Evolutionary conservation across 2,113 vertebrate species (phyloP).

Genomic region (Callionymus lyra): DNA sequence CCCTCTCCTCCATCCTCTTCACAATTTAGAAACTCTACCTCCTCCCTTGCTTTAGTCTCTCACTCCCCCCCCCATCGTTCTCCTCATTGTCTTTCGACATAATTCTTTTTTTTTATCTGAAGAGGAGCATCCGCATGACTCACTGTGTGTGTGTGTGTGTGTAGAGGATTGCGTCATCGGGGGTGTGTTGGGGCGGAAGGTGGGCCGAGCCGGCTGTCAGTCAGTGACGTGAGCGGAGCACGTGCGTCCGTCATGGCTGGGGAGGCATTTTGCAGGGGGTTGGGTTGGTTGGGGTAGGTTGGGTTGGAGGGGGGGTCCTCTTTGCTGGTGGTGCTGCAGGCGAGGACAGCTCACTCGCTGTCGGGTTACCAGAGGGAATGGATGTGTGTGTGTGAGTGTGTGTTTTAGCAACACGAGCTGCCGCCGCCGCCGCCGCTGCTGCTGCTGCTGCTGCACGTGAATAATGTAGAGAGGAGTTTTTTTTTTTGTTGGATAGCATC

Average conservation of each 20-base stretch:
- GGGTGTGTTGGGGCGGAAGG: slow-evolving; percentile 58
- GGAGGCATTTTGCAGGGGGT: slow-evolving; percentile 38
- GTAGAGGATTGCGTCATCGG: slow-evolving; percentile 63
- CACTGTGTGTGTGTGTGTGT: slow-evolving; percentile 14
- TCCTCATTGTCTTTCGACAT: slow-evolving; percentile 1
- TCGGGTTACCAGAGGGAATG: slow-evolving; percentile 21
- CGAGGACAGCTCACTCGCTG: slow-evolving; percentile 37
- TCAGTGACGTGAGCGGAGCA: slow-evolving; percentile 71
- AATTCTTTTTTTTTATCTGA: too few relatives aligned
- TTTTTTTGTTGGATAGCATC: slow-evolving; percentile 54
- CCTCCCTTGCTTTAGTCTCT: slow-evolving; percentile 13
- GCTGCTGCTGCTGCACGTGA: slow-evolving; percentile 52
- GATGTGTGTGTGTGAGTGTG: slow-evolving; percentile 9
- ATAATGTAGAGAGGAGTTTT: slow-evolving; percentile 67
- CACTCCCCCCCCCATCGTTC: slow-evolving; percentile 30
- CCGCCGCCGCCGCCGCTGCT: slow-evolving; percentile 8
- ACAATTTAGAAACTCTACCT: slow-evolving; percentile 14
- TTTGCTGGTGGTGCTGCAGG: slow-evolving; percentile 44
- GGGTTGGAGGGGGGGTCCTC: too few relatives aligned
- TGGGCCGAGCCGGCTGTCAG: slow-evolving; percentile 69
- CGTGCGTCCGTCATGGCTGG: slow-evolving; percentile 65
- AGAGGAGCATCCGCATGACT: slow-evolving; percentile 12
- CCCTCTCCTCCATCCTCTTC: slow-evolving; percentile 11
- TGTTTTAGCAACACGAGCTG: neutral
- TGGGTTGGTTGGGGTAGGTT: too few relatives aligned